Evolutionary conservation across 2,888 invertebrate genomes (phyloP).

Genomic region (Stenotaenia linearis): DNA sequence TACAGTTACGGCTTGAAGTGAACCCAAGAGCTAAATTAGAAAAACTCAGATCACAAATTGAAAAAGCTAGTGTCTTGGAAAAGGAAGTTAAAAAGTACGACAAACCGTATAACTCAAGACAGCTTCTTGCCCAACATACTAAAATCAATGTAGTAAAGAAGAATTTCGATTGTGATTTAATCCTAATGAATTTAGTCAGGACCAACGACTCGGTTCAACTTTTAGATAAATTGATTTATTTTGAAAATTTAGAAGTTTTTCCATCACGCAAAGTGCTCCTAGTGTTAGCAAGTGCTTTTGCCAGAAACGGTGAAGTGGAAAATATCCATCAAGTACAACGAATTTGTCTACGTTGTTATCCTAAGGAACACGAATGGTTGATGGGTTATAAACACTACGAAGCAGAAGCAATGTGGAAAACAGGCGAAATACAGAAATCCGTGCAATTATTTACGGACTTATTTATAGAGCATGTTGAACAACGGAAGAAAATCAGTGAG

Average conservation of each 20-base stretch:
- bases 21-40: neutral
- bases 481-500: neutral
- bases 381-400: constrained; percentile 2
- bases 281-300: neutral
- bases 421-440: neutral
- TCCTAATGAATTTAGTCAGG: neutral
- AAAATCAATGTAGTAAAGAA: neutral
- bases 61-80: too few species aligned
- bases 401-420: constrained; percentile 11
- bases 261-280: neutral
- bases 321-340: neutral
- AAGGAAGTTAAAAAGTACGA: too few species aligned
- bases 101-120: neutral
- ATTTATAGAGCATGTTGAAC: neutral
- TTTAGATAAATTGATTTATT: neutral
- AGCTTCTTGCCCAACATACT: too few species aligned
- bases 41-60: neutral
- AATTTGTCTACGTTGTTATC: neutral
- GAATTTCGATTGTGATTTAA: neutral
- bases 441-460: neutral
- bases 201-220: neutral
- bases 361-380: neutral
- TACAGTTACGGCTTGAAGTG: neutral
- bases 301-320: neutral
- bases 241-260: neutral